These are phyloP conservation scores for Macrotus californicus DNA, from an alignment of 2,113 vertebrate species.

Conservation along the genomic window DNA sequence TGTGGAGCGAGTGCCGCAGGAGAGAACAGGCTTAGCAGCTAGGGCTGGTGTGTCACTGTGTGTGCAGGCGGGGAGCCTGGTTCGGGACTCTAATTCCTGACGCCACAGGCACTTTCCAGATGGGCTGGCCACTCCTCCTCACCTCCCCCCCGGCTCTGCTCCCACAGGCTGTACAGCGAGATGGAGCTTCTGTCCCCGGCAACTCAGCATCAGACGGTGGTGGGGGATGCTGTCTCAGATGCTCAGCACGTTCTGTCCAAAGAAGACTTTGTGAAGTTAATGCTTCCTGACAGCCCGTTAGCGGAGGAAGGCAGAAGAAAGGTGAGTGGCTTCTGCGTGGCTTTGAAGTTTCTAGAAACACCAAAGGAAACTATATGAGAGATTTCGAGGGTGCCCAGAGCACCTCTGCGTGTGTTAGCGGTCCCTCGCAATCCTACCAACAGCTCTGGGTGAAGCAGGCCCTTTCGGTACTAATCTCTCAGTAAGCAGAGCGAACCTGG, in stretches of 20 bases:
- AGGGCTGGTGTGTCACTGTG: background rate
- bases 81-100: background rate
- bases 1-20: accelerated
- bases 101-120: accelerated
- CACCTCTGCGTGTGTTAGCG: accelerated
- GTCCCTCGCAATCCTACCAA: accelerated
- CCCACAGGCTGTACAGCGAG: constrained; percentile 85
- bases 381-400: accelerated
- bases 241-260: constrained; percentile 88
- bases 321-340: constrained; percentile 78
- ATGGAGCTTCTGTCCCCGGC: constrained; percentile 80
- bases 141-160: constrained; percentile 34
- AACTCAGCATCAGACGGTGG: constrained; percentile 79
- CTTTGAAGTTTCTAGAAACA: background rate
- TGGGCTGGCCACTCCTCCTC: background rate
- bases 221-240: constrained; percentile 78
- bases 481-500: background rate
- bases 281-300: constrained; percentile 86
- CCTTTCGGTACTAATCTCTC: accelerated
- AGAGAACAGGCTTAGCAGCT: background rate
- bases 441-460: background rate
- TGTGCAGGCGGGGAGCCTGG: accelerated
- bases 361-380: background rate
- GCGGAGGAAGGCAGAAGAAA: constrained; percentile 87
- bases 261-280: constrained; percentile 92